phyloP scores from a whole-genome alignment of 64 coral and sea anemone species.

The Actinia equina region DNA sequence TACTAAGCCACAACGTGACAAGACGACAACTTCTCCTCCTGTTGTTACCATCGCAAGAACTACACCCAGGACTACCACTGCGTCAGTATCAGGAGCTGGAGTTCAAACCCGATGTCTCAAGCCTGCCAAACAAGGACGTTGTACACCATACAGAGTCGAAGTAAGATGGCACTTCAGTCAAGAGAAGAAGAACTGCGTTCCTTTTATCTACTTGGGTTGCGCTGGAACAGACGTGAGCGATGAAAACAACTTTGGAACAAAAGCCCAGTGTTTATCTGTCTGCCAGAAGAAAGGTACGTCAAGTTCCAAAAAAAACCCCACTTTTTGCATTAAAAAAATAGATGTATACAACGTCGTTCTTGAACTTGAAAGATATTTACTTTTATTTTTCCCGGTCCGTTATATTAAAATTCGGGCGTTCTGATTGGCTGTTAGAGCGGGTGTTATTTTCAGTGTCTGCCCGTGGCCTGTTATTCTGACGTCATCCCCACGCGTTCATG shows the following conservation, averaged over 20 bases:
- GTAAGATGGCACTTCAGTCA: slow-evolving; percentile 26
- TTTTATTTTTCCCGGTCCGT: too few species aligned
- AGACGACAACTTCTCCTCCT: not conserved
- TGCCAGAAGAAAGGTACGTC: slow-evolving; percentile 39
- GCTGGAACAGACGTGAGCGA: slow-evolving; percentile 28
- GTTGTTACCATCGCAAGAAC: not conserved
- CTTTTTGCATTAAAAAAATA: too few species aligned
- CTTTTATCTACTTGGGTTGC: slow-evolving; percentile 48
- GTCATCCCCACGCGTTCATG: too few species aligned
- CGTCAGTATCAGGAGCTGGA: not conserved
- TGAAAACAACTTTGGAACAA: slow-evolving; percentile 33
- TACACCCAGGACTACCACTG: not conserved
- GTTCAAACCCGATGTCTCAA: not conserved
- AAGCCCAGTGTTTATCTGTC: slow-evolving; percentile 29
- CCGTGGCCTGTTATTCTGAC: too few species aligned
- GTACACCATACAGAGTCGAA: slow-evolving; percentile 11
- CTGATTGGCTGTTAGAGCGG: too few species aligned
- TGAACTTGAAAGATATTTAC: too few species aligned
- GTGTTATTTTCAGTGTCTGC: too few species aligned
- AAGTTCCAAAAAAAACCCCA: not conserved
- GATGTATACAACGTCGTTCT: too few species aligned
- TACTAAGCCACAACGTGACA: not conserved
- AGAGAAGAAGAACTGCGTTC: not conserved
- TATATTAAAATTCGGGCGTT: too few species aligned
- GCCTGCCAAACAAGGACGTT: slow-evolving; percentile 17